Percentiles rank a stretch among this genome's conserved stretches.
These are phyloP conservation scores for Enteromius treurensis DNA, from an alignment of 2,797 vertebrate genomes.

Conservation along the genomic window DNA sequence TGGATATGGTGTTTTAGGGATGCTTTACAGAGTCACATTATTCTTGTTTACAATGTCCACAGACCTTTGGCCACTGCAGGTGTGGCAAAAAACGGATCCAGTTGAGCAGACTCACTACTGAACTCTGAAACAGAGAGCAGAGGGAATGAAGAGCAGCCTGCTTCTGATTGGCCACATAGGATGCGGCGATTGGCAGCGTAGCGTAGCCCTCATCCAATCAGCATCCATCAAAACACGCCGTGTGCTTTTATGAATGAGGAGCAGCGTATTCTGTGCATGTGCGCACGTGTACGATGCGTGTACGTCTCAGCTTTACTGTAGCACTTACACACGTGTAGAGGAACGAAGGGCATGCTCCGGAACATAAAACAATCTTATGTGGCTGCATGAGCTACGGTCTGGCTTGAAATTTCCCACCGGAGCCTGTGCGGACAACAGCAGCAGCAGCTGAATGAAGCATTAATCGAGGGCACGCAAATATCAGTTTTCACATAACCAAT, in stretches of 20 bases:
- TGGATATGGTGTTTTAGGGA: conserved; percentile 8
- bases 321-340: background rate
- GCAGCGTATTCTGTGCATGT: conserved; percentile 32
- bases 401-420: conserved; percentile 11
- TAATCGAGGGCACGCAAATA: conserved; percentile 32
- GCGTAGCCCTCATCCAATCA: conserved; percentile 51
- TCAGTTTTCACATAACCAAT: conserved; percentile 37
- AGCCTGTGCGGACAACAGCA: background rate
- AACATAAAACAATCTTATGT: background rate
- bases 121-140: conserved; percentile 37
- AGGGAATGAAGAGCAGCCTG: conserved; percentile 25
- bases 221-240: conserved; percentile 54
- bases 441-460: conserved; percentile 20
- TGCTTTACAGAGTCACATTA: background rate
- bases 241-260: conserved; percentile 63
- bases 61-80: conserved; percentile 36
- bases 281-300: conserved; percentile 30
- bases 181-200: conserved; percentile 45
- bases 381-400: background rate
- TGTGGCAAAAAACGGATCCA: conserved; percentile 15
- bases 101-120: conserved; percentile 14
- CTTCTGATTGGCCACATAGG: conserved; percentile 52
- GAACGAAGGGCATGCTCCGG: background rate
- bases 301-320: conserved; percentile 1
- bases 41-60: conserved; percentile 1